Percentiles rank a stretch among this genome's conserved stretches.
Conservation (phyloP, 64 coral and sea anemone genomes). For the Cladopsammia gracilis region DNA sequence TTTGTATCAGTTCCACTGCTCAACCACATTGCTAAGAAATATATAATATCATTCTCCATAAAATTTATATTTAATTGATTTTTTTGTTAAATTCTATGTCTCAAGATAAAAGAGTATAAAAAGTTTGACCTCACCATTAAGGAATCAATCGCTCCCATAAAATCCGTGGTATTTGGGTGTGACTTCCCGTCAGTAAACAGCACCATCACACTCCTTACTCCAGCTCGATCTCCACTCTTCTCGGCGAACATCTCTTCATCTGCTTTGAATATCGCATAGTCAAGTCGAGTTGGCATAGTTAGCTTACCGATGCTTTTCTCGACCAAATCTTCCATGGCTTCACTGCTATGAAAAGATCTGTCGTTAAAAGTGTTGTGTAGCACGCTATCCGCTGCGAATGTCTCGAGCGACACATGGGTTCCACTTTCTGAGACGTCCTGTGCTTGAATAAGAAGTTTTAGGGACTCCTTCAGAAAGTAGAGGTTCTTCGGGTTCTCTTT, state of each 20-base stretch:
- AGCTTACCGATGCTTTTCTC: background rate
- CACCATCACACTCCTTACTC: background rate
- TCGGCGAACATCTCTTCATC: slow-evolving; percentile 5
- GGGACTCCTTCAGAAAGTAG: background rate
- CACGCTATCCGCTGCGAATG: slow-evolving; percentile 4
- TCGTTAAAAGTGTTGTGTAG: slow-evolving; percentile 7
- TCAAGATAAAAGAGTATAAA: too few relatives aligned
- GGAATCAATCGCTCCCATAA: background rate
- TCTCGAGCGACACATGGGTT: slow-evolving; percentile 4
- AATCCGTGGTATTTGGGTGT: background rate
- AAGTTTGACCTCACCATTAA: background rate
- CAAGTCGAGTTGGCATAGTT: background rate
- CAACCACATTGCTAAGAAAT: too few relatives aligned
- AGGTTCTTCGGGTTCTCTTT: background rate
- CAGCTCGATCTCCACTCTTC: background rate
- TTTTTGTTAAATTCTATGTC: too few relatives aligned
- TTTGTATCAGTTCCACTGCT: too few relatives aligned
- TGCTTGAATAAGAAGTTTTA: background rate
- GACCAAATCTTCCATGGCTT: background rate
- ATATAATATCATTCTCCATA: too few relatives aligned
- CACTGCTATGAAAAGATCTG: background rate
- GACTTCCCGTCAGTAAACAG: slow-evolving; percentile 20
- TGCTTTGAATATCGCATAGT: background rate
- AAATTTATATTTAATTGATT: too few relatives aligned
- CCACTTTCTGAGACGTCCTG: background rate